phyloP scores from a whole-genome alignment of 2,888 invertebrate genomes.

The Eilema depressum region DNA sequence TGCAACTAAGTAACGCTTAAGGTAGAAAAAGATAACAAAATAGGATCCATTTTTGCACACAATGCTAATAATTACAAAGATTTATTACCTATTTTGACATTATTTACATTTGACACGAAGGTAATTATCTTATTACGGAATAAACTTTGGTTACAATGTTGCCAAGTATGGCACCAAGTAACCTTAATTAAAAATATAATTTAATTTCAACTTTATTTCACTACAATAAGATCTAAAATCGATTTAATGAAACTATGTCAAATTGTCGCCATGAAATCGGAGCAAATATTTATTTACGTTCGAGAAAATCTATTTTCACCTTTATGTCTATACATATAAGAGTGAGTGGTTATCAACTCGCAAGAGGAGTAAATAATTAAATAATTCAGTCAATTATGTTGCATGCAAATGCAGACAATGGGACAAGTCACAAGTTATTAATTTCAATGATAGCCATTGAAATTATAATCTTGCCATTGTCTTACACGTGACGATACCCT shows the following conservation, averaged over 20 bases:
- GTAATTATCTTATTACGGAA: constrained; percentile 3
- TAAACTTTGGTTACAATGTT: constrained; percentile 9
- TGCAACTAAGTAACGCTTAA: not conserved
- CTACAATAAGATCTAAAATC: constrained; percentile 24
- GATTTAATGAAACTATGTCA: constrained; percentile 24
- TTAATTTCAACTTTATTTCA: constrained; percentile 22
- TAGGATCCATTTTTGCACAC: not conserved
- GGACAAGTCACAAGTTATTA: constrained; percentile 55
- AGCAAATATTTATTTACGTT: constrained; percentile 12
- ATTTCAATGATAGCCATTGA: constrained; percentile 17
- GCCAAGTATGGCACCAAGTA: constrained; percentile 18
- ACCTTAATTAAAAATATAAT: not conserved
- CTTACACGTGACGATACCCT: not conserved
- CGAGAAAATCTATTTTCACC: not conserved
- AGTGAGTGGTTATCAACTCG: not conserved
- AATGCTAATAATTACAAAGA: constrained; percentile 14
- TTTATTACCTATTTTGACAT: constrained; percentile 12
- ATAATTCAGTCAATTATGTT: constrained; percentile 67
- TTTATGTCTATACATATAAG: constrained; percentile 8
- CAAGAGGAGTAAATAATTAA: constrained; percentile 48
- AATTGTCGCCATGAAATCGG: constrained; percentile 28
- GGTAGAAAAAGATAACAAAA: not conserved
- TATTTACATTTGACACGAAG: constrained; percentile 34
- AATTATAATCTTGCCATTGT: too few species aligned
- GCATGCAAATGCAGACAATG: constrained; percentile 80